Evolutionary conservation across 2,113 vertebrate species (phyloP).

Genomic region (Poecilia latipinna): DNA sequence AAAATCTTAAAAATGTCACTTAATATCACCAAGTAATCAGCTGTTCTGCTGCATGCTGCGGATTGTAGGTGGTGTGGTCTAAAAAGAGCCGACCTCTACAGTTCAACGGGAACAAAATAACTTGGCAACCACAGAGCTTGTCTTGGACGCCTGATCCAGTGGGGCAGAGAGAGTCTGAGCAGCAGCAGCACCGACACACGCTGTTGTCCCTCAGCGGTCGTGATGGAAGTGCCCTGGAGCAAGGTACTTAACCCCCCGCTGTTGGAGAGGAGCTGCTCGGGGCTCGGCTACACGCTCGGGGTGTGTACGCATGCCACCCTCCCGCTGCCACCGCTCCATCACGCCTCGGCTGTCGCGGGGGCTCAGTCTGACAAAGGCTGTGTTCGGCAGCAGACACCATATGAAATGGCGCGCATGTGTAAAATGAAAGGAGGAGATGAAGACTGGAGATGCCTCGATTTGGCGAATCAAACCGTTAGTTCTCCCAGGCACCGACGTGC

Average conservation of each 20-base stretch:
- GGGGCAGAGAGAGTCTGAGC: constrained; percentile 29
- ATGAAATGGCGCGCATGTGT: not conserved
- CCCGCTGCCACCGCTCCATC: constrained; percentile 54
- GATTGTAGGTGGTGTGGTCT: not conserved
- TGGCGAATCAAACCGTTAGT: not conserved
- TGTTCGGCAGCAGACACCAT: constrained; percentile 12
- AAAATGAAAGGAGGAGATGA: not conserved
- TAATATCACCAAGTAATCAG: not conserved
- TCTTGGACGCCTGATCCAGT: constrained; percentile 51
- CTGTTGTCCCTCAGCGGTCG: constrained; percentile 64
- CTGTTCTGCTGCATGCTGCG: not conserved
- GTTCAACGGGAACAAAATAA: constrained; percentile 36
- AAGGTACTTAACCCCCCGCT: constrained; percentile 72
- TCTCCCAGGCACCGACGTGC: not conserved
- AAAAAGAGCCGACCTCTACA: constrained; percentile 18
- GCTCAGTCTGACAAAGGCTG: constrained; percentile 12
- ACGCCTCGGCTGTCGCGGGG: constrained; percentile 34
- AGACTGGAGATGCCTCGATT: not conserved
- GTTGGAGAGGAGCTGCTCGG: constrained; percentile 62
- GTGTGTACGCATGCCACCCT: constrained; percentile 56
- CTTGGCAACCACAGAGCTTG: constrained; percentile 57
- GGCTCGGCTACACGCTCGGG: constrained; percentile 61
- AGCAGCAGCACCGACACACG: constrained; percentile 50
- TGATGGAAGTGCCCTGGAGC: constrained; percentile 61
- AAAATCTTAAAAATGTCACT: not conserved